Evolutionary conservation across 1,140 invertebrate species (phyloP), one percentile per base, ranked within the genome.

Genomic region (Battus philenor): DNA sequence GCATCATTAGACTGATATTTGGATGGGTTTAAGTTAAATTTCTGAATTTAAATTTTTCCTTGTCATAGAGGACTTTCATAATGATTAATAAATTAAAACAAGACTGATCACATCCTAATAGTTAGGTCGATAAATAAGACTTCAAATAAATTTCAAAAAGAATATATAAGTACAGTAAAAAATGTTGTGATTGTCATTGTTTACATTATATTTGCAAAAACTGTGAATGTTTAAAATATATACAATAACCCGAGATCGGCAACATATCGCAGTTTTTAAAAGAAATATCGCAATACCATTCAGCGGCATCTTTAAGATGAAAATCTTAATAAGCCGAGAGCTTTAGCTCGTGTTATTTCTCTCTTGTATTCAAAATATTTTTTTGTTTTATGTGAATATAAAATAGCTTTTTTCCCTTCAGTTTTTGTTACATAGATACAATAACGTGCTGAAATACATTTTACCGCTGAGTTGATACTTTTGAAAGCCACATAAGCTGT

Each of bases 231-330:
- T n/a, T 30, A 10, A 1, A 30, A n/a, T 5, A 30, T 10, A 30
- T 2, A 30, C 5, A 9, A 30, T 30, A n/a, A 30, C 27, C 3
- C 3, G 3, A 22, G 20, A 24, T 24, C n/a, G 22, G 11, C 22
- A 39, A 18, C 22, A 12, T 24, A n/a, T 12, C 20, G 22, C 38
- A 13, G 8, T 11, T 13, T 17, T 17, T 11, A 17, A 26, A 41
- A 18, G 27, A 41, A 41, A 41, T 41, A 41, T 41, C 27, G 24
- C 12, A 29, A 27, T 41, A 29, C 38, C 24, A 41, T 41, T 41
- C 18, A 12, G 38, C 13, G 4, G 24, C 8, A 16, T 17, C 24
- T 41, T 41, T 41, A n/a, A 27, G 7, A 11, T 20, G 8, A 24
- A 41, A 13, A 9, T 29, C 38, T 41, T 29, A 16, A 41, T 39